phyloP scores from a whole-genome alignment of 2,888 invertebrate species.

The Melinaea marsaeus region DNA sequence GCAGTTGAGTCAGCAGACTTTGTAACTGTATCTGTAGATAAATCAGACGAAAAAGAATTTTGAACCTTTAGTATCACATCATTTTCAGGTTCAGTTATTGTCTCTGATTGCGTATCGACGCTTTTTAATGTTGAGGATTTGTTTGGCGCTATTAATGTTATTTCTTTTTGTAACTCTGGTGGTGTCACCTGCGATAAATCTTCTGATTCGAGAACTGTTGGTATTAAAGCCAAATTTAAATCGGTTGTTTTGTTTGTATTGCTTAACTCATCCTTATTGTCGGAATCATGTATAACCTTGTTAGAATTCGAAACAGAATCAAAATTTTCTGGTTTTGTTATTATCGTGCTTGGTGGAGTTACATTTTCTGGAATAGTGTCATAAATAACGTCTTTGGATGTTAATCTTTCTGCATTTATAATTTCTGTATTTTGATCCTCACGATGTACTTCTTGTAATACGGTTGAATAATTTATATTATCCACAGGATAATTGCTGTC shows the following conservation, averaged over 20 bases:
- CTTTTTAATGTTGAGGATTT: too few species aligned
- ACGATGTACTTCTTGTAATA: background rate
- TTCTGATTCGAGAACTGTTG: background rate
- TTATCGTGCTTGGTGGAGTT: background rate
- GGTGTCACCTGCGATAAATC: background rate
- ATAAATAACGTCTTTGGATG: background rate
- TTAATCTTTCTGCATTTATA: background rate
- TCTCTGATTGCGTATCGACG: too few species aligned
- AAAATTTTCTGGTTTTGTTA: background rate
- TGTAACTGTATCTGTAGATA: background rate
- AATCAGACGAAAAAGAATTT: too few species aligned
- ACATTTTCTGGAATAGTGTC: background rate
- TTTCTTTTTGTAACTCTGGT: background rate
- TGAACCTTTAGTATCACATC: too few species aligned
- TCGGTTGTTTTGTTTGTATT: background rate
- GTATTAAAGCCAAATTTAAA: background rate
- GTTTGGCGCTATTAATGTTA: too few species aligned
- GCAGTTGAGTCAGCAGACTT: background rate
- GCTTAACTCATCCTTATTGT: background rate
- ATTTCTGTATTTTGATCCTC: constrained; percentile 2
- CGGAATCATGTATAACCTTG: background rate
- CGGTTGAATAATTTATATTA: background rate
- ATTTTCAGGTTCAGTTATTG: too few species aligned
- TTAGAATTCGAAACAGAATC: background rate
- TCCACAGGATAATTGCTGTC: background rate